These are phyloP conservation scores for Nothoprocta pentlandii DNA, from an alignment of 2,113 vertebrate genomes.

Conservation along the genomic window DNA sequence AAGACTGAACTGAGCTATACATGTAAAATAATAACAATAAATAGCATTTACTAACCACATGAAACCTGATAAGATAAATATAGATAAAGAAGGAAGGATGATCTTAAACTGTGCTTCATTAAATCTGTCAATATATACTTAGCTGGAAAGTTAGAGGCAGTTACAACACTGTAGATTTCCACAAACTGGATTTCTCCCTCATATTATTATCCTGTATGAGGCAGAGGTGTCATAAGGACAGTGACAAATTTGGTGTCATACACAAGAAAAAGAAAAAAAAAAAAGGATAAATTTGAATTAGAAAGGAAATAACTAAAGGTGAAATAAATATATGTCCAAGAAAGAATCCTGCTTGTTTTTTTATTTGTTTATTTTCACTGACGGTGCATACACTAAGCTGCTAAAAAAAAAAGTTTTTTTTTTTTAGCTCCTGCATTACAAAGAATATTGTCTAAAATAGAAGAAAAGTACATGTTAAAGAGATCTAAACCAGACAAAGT, in stretches of 20 bases:
- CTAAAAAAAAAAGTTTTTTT: not conserved
- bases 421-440: not conserved
- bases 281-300: not conserved
- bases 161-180: not conserved
- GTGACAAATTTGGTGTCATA: not conserved
- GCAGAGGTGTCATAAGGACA: not conserved
- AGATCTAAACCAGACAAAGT: not conserved
- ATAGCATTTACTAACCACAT: not conserved
- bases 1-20: slow-evolving; percentile 10
- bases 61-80: not conserved
- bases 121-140: not conserved
- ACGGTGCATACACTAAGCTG: not conserved
- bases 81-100: not conserved
- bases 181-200: not conserved
- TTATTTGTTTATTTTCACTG: not conserved
- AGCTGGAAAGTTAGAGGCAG: not conserved
- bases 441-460: not conserved
- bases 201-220: not conserved
- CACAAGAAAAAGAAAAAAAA: not conserved
- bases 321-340: not conserved
- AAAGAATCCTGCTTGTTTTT: not conserved
- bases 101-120: not conserved
- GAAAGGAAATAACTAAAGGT: not conserved
- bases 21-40: slow-evolving; percentile 13
- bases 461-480: not conserved